Evolutionary conservation across 2,888 invertebrate species (phyloP).

Genomic region (Ophioninae sp.): DNA sequence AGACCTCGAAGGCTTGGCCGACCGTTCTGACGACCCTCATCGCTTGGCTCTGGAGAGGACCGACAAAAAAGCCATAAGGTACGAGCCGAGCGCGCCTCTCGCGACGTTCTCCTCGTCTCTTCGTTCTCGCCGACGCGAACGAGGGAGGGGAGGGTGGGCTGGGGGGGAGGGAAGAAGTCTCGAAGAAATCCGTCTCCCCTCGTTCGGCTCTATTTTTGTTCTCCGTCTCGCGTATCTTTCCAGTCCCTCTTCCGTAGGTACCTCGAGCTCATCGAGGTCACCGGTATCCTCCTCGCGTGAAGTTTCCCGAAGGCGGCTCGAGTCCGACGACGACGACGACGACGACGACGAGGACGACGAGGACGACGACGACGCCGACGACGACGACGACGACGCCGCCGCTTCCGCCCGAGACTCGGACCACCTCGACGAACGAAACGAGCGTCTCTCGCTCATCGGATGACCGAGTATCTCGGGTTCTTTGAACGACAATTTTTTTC

Average conservation of each 20-base stretch:
- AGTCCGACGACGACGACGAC: constrained; percentile 44
- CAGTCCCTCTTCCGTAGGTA: constrained; percentile 65
- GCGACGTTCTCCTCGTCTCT: not conserved
- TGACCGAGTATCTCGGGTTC: constrained; percentile 89
- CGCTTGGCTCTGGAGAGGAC: constrained; percentile 92
- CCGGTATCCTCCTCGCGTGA: constrained; percentile 76
- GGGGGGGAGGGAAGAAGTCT: too few relatives aligned
- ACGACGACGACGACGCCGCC: too few relatives aligned
- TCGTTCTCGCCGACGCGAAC: not conserved
- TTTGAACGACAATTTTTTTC: constrained; percentile 93
- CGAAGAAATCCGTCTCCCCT: not conserved
- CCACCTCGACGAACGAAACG: constrained; percentile 63
- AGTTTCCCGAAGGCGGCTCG: constrained; percentile 70
- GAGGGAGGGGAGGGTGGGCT: too few relatives aligned
- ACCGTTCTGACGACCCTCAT: constrained; percentile 99
- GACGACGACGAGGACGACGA: too few relatives aligned
- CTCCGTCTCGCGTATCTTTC: not conserved
- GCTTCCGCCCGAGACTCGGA: constrained; percentile 61
- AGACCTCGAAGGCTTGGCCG: constrained; percentile 99
- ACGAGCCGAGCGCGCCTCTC: not conserved
- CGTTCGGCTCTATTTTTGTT: not conserved
- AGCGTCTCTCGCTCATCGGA: constrained; percentile 75
- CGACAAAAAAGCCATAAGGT: constrained; percentile 1
- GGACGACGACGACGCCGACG: too few relatives aligned
- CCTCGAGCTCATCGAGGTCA: constrained; percentile 79